These are phyloP conservation scores for Drosophila tripunctata DNA, from an alignment of 2,888 invertebrate species.

Conservation along the genomic window DNA sequence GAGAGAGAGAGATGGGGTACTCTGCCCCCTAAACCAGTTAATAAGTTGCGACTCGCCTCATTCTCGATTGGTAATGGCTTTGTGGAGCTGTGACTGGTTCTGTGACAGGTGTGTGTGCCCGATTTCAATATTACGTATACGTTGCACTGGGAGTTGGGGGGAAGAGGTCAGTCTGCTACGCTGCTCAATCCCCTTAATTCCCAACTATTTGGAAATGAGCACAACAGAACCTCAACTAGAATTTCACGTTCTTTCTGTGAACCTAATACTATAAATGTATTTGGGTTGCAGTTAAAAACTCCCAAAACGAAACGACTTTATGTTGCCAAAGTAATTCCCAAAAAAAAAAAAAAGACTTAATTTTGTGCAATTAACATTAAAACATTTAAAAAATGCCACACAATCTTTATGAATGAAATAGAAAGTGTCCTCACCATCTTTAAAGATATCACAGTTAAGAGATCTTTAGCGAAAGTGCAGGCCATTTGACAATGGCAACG, in stretches of 20 bases:
- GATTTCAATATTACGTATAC: slow-evolving; percentile 72
- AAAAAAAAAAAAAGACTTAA: background rate
- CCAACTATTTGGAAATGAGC: slow-evolving; percentile 18
- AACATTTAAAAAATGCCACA: slow-evolving; percentile 28
- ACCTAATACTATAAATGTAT: slow-evolving; percentile 69
- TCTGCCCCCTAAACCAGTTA: slow-evolving; percentile 52
- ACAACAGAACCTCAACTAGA: slow-evolving; percentile 13
- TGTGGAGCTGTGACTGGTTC: slow-evolving; percentile 21
- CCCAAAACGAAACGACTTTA: slow-evolving; percentile 51
- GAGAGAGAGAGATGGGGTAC: background rate
- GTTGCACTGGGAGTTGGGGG: slow-evolving; percentile 32
- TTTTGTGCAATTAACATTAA: slow-evolving; percentile 33
- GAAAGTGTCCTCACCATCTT: slow-evolving; percentile 43
- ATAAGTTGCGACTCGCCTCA: slow-evolving; percentile 10
- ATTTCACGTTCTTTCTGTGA: slow-evolving; percentile 8
- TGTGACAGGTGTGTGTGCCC: slow-evolving; percentile 62
- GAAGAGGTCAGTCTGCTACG: too few relatives aligned
- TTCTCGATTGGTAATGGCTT: slow-evolving; percentile 11
- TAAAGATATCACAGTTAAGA: slow-evolving; percentile 13
- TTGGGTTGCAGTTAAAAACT: slow-evolving; percentile 63
- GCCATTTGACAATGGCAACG: slow-evolving; percentile 12
- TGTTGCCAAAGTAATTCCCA: background rate
- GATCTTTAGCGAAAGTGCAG: slow-evolving; percentile 25
- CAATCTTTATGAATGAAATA: slow-evolving; percentile 67
- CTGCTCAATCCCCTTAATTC: background rate